Conservation (phyloP, 1,140 invertebrate genomes). For the Halesus radiatus region DNA sequence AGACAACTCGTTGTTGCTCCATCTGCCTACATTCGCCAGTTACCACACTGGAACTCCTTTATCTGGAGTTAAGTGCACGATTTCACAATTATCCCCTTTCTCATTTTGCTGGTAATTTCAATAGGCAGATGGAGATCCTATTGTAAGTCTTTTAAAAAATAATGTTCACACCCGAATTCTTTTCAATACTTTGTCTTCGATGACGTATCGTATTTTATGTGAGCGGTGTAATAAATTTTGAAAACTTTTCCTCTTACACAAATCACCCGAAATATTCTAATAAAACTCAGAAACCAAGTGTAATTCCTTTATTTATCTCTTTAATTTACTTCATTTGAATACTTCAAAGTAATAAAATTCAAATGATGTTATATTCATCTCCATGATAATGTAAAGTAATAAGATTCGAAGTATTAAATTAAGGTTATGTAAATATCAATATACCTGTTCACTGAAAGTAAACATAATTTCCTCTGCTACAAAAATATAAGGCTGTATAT, state of each 20-base stretch:
- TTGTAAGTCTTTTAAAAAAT: no score
- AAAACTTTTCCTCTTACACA: background rate
- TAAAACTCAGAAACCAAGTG: background rate
- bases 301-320: conserved; percentile 19
- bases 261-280: conserved; percentile 1
- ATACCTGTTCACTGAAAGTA: background rate
- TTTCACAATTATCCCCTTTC: no score
- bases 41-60: no score
- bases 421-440: conserved; percentile 13
- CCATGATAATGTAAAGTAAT: background rate
- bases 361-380: background rate
- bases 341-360: conserved; percentile 7
- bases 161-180: no score
- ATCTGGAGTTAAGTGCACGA: no score
- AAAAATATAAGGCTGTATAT: no score
- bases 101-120: no score
- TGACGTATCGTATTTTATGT: background rate
- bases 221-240: background rate
- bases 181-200: no score
- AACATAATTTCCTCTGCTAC: background rate
- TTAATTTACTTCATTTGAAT: conserved; percentile 10
- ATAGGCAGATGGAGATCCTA: no score
- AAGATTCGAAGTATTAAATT: background rate
- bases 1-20: background rate
- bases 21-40: no score